A percentile compares a stretch with the other conserved stretches of the same genome.
Evolutionary conservation across 2,113 vertebrate genomes (phyloP).

Genomic region (Cottus gobio): DNA sequence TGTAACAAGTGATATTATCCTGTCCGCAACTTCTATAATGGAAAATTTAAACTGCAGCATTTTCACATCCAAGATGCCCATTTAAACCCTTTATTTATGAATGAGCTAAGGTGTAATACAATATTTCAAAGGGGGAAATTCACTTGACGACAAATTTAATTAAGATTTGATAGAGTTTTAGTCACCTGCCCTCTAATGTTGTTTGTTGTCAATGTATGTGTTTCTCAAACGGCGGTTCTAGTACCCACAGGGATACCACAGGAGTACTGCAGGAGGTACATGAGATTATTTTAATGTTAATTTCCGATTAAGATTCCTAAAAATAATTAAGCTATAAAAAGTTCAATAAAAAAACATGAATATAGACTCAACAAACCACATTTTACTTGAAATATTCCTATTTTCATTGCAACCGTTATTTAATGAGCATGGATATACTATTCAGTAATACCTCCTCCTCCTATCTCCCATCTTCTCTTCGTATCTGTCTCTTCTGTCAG

Average conservation of each 20-base stretch:
- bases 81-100: constrained; percentile 5
- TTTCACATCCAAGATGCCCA: not conserved
- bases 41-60: not conserved
- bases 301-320: too few relatives aligned
- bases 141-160: not conserved
- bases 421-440: not conserved
- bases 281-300: not conserved
- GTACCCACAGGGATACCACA: too few relatives aligned
- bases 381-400: not conserved
- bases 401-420: not conserved
- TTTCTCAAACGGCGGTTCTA: not conserved
- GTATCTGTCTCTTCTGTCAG: not conserved
- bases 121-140: not conserved
- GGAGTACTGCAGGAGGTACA: not conserved
- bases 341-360: not conserved
- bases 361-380: not conserved
- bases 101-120: not conserved
- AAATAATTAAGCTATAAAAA: not conserved
- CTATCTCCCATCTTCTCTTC: not conserved
- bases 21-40: not conserved
- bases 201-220: not conserved
- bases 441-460: not conserved
- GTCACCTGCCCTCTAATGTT: not conserved
- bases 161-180: not conserved
- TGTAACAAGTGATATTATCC: not conserved